Conservation (phyloP, 1,140 invertebrate genomes). For the Cheumatopsyche charites region DNA sequence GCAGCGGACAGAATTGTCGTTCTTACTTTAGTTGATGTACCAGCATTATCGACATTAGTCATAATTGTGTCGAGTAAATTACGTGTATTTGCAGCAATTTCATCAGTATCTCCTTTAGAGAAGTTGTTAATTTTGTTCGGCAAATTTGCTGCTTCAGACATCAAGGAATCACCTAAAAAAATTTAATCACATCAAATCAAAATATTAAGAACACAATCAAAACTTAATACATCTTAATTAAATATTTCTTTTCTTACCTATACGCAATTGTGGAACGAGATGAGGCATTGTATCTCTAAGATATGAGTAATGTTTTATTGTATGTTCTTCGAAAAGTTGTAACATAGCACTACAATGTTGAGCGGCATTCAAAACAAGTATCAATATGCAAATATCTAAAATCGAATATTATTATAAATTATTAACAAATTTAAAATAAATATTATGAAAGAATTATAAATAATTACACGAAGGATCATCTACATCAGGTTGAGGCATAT, state of each 20-base stretch:
- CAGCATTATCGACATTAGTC: conserved; percentile 71
- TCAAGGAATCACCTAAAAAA: conserved; percentile 40
- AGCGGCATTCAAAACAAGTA: conserved; percentile 95
- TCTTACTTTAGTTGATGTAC: conserved; percentile 66
- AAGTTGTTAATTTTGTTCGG: conserved; percentile 49
- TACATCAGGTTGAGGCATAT: conserved; percentile 93
- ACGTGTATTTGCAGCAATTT: conserved; percentile 59
- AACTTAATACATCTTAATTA: not conserved
- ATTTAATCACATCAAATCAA: not conserved
- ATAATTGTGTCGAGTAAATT: conserved; percentile 76
- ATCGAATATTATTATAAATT: too few species aligned
- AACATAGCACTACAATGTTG: conserved; percentile 88
- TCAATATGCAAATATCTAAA: conserved; percentile 85
- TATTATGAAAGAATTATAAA: conserved; percentile 53
- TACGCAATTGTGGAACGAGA: conserved; percentile 84
- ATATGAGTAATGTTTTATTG: conserved; percentile 91
- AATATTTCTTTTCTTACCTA: conserved; percentile 56
- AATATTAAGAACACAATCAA: not conserved
- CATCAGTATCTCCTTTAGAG: conserved; percentile 51
- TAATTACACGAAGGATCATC: conserved; percentile 91
- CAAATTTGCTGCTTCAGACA: conserved; percentile 47
- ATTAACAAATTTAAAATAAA: conserved; percentile 35
- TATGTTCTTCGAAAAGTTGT: conserved; percentile 90
- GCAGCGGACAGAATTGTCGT: conserved; percentile 73
- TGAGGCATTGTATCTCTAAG: conserved; percentile 92